Base-by-base conservation (phyloP, 2,797 vertebrate genomes). In the Cossypha caffra region DNA sequence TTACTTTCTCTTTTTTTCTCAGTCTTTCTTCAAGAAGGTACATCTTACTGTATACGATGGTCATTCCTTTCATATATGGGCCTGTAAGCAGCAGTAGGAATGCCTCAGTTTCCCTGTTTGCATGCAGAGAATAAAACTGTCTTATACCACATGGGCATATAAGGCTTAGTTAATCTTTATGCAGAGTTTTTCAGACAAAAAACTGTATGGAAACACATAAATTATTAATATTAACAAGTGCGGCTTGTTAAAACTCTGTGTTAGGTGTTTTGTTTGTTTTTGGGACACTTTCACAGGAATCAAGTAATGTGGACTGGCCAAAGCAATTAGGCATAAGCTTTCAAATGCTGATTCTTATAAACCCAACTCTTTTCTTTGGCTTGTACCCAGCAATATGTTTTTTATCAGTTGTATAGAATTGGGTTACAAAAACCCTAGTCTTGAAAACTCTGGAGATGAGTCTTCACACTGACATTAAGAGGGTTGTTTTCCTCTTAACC, bases 311-410 rank as follows among this genome's bases (percentile, higher is more conserved):
- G 40, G 55, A n/a, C 52, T 67, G 37, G 42, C 10, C 2, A 81
- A 95, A 95, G 72, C 54, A 78, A 89, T 82, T 89, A 81, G 58
- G 57, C 33, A 48, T 76, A 80, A 67, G 29, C 88, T 84, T 85
- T 85, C 71, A 61, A 71, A 90, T 95, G 85, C 73, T 91, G n/a
- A 67, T 95, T 96, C 84, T 94, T 91, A 82, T 85, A 94, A 96
- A 95, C 35, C 16, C 42, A 84, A 24, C 50, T 89, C 55, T 89
- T 94, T 85, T 38, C 16, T 86, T 97, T 90, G 77, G 29, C 57
- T 76, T 94, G 33, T 51, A 81, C 68, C 74, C 87, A 96, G 84
- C n/a, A 77, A 45, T 84, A 81, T 91, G 89, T 95, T 90, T 29
- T 75, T 69, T 75, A 64, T 38, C 24, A 75, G 19, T 38, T 47